These are phyloP conservation scores for Mystacornis crossleyi DNA, from an alignment of 2,113 vertebrate species.

Conservation along the genomic window DNA sequence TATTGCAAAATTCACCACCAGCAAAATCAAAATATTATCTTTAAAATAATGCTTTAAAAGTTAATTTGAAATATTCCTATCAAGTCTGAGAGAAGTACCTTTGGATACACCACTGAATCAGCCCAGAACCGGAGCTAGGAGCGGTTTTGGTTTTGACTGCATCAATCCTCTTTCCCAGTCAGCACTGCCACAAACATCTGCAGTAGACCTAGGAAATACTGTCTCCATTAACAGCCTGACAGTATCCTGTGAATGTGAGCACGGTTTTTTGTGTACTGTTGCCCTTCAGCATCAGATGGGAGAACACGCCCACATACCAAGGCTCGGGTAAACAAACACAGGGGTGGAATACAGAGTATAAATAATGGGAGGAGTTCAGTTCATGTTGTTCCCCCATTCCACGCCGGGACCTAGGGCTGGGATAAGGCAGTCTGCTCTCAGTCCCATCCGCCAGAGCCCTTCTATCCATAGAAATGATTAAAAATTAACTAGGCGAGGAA, in stretches of 20 bases:
- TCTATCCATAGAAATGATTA: not conserved
- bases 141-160: rapidly evolving
- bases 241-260: not conserved
- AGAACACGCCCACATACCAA: not conserved
- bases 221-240: not conserved
- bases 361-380: not conserved
- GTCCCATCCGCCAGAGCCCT: not conserved
- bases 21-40: not conserved
- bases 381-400: not conserved
- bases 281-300: not conserved
- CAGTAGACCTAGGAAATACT: not conserved
- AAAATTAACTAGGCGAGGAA: slow-evolving; percentile 42
- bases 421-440: not conserved
- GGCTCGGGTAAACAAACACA: not conserved
- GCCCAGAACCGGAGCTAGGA: not conserved
- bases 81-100: not conserved
- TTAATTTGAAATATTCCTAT: not conserved
- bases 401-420: not conserved
- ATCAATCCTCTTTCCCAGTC: not conserved
- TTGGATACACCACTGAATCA: not conserved
- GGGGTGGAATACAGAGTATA: not conserved
- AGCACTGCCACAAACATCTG: not conserved
- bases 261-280: not conserved
- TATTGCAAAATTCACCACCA: not conserved
- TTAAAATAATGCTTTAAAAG: not conserved